A percentile compares a stretch with the other conserved stretches of the same genome.
These are phyloP conservation scores for Plusia festucae DNA, from an alignment of 2,888 invertebrate genomes.

Conservation along the genomic window DNA sequence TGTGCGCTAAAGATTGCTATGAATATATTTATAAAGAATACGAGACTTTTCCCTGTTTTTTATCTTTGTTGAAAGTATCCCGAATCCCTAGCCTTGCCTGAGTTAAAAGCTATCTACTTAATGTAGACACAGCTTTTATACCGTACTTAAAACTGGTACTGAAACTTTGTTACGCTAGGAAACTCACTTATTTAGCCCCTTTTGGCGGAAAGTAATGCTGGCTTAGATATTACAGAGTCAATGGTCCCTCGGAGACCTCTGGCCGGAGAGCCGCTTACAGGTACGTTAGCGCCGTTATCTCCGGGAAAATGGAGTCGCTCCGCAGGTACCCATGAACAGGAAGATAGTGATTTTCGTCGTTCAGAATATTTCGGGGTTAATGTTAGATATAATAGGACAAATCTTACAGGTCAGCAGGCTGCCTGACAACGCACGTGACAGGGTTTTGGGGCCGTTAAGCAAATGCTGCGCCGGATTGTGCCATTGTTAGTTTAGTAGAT, in stretches of 20 bases:
- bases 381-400: constrained; percentile 13
- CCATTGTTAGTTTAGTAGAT: not conserved
- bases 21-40: not conserved
- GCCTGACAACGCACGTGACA: not conserved
- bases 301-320: constrained; percentile 30
- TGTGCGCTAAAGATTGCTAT: not conserved
- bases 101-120: constrained; percentile 14
- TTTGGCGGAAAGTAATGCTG: constrained; percentile 36
- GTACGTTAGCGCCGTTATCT: constrained; percentile 41
- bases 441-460: not conserved
- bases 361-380: constrained; percentile 31
- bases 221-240: constrained; percentile 42
- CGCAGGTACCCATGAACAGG: constrained; percentile 20
- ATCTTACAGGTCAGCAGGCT: not conserved
- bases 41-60: not conserved
- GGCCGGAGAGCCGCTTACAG: constrained; percentile 36
- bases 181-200: constrained; percentile 33
- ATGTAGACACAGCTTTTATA: constrained; percentile 35
- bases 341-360: constrained; percentile 15
- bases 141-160: constrained; percentile 28
- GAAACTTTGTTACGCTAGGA: constrained; percentile 20
- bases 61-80: constrained; percentile 1
- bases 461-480: not conserved
- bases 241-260: constrained; percentile 48
- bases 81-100: not conserved